Evolutionary conservation across 2,888 invertebrate species (phyloP), one percentile per base, ranked within the genome.

Genomic region (Cantharis flavilabris): DNA sequence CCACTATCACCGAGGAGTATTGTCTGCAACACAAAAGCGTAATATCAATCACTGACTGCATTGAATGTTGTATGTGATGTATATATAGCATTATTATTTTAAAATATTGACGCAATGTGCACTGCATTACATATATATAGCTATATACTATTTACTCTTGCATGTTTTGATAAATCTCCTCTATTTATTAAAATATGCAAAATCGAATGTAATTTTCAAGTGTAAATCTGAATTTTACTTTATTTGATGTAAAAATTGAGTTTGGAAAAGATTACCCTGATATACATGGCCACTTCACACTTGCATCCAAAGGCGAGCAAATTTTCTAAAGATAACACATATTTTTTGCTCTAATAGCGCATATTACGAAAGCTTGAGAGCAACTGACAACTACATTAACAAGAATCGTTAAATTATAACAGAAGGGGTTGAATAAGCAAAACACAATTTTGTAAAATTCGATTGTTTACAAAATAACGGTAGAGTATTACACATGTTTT

Each of bases 1-100:
- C 97, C 97, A 80, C 96, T 97, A 89, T 97, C 97, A 1, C 97
- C 97, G 33, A 97, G 91, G n/a, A 97, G 91, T 83, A 97, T 97
- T 78, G 97, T 97, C 96, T 97, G 91, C 65, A 89, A 89, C 84
- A 28, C 71, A 49, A 73, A 73, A 69, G 65, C 73, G 26, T 67
- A n/a, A 18, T 62, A 69, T 73, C 73, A 73, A 73, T 49, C 30
- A 23, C 20, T 10, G 49, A 23, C 20, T n/a, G 49, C 26, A 9
- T 18, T 26, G n/a, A 49, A 49, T 49, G 49, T 9, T 33, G 33
- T 33, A 33, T 33, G n/a, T 49, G 49, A n/a, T n/a, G n/a, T 49
- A 49, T n/a, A 33, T n/a, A n/a, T 33, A 7, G 7, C 49, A 49
- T 49, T 7, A 49, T 49, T n/a, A 49, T 49, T 49, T 33, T 49